Conservation (phyloP, 2,888 invertebrate species). For the Amorpha juglandis region DNA sequence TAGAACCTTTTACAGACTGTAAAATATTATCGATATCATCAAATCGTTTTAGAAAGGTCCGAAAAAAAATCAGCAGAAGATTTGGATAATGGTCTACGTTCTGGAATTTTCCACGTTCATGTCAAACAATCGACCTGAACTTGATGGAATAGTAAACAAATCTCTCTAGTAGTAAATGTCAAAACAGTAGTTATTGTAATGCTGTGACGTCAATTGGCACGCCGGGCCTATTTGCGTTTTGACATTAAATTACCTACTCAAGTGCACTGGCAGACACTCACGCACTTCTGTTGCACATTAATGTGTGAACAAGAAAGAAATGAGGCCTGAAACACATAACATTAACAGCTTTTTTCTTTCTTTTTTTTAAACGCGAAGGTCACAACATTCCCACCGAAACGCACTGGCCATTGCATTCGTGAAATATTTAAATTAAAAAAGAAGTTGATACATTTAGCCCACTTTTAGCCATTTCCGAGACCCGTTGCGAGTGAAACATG, state of each 20-base stretch:
- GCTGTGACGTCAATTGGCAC: conserved; percentile 46
- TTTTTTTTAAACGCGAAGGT: conserved; percentile 17
- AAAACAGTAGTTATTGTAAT: conserved; percentile 38
- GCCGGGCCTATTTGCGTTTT: conserved; percentile 42
- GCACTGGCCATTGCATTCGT: conserved; percentile 4
- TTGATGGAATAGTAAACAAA: conserved; percentile 16
- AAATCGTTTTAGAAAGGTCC: no score
- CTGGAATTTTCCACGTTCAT: background rate
- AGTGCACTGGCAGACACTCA: conserved; percentile 9
- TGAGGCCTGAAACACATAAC: background rate
- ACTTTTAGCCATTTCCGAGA: conserved; percentile 8
- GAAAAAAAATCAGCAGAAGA: no score
- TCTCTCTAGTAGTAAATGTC: conserved; percentile 25
- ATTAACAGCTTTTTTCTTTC: background rate
- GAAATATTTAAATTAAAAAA: conserved; percentile 18
- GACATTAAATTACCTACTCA: conserved; percentile 28
- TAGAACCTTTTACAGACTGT: no score
- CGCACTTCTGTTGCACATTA: conserved; percentile 6
- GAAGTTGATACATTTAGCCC: conserved; percentile 17
- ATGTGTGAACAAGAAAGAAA: background rate
- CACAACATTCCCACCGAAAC: conserved; percentile 12
- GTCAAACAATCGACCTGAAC: background rate
- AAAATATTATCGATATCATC: no score
- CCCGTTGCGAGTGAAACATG: conserved; percentile 10
- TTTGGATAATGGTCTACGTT: background rate